These are phyloP conservation scores for Kryptopterus vitreolus DNA, from an alignment of 2,797 vertebrate genomes.

Conservation along the genomic window DNA sequence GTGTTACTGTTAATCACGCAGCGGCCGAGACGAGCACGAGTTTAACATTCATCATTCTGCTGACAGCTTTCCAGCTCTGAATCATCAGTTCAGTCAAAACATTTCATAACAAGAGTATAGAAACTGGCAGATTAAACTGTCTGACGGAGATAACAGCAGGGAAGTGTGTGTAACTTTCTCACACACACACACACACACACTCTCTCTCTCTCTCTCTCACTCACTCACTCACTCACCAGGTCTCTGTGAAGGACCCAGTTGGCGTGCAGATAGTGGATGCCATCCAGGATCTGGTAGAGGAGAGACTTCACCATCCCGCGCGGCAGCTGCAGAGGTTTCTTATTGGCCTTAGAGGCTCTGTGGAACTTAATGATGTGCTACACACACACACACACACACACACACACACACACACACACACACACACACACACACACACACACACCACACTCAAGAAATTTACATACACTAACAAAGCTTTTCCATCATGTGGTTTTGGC, in stretches of 20 bases:
- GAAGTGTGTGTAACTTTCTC: not conserved
- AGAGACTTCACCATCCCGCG: conserved; percentile 99
- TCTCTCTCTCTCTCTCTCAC: conserved; percentile 21
- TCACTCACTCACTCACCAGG: conserved; percentile 82
- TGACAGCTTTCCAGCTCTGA: conserved; percentile 12
- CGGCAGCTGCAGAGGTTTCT: conserved; percentile 99
- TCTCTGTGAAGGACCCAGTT: conserved; percentile 99
- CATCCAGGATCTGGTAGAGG: conserved; percentile 99
- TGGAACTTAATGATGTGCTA: conserved; percentile 99
- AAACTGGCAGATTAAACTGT: conserved; percentile 16
- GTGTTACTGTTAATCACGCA: not conserved
- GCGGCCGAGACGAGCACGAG: not conserved
- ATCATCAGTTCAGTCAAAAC: conserved; percentile 41
- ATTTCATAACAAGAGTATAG: conserved; percentile 34
- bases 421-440: conserved; percentile 25
- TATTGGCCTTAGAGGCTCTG: conserved; percentile 99
- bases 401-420: conserved; percentile 10
- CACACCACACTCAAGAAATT: not conserved
- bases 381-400: conserved; percentile 49
- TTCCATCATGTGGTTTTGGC: not conserved
- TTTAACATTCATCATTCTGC: conserved; percentile 1
- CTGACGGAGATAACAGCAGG: conserved; percentile 1
- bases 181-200: not conserved
- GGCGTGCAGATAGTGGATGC: conserved; percentile 99
- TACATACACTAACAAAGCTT: not conserved